These are phyloP conservation scores for Gambelia wislizenii DNA, from an alignment of 2,797 vertebrate genomes.

Conservation along the genomic window DNA sequence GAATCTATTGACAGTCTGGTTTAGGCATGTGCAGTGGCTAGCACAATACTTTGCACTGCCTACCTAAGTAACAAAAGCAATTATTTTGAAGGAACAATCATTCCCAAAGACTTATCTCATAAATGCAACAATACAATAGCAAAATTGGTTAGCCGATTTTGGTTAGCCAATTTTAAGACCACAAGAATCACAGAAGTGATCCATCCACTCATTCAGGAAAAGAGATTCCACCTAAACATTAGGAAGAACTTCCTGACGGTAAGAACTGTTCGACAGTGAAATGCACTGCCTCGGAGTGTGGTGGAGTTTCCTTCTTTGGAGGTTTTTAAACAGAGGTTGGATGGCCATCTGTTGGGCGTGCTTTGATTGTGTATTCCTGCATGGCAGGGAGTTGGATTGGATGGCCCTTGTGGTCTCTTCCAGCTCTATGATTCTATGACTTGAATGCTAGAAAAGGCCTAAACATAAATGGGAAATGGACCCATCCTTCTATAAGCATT, in stretches of 20 bases:
- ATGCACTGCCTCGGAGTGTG: no score
- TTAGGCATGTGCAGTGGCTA: slow-evolving; percentile 33
- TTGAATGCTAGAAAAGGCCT: neutral
- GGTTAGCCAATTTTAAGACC: slow-evolving; percentile 8
- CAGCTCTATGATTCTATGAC: no score
- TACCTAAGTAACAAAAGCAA: slow-evolving; percentile 46
- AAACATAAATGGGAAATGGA: neutral
- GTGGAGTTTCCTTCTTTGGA: no score
- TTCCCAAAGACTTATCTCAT: slow-evolving; percentile 37
- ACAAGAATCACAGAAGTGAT: slow-evolving; percentile 37
- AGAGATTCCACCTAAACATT: no score
- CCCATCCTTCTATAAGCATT: neutral
- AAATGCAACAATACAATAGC: slow-evolving; percentile 22
- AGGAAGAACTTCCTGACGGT: no score
- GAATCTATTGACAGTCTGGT: slow-evolving; percentile 16
- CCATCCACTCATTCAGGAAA: neutral
- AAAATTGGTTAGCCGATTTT: slow-evolving; percentile 65
- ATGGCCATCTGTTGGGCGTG: no score
- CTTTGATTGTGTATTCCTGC: no score
- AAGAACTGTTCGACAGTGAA: no score
- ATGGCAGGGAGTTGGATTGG: no score
- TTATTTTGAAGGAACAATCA: slow-evolving; percentile 49
- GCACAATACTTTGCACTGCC: slow-evolving; percentile 38
- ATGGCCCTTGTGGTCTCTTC: no score
- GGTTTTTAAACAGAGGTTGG: no score